These are phyloP conservation scores for Cephus rjabovi DNA, from an alignment of 2,888 invertebrate genomes.

Conservation along the genomic window DNA sequence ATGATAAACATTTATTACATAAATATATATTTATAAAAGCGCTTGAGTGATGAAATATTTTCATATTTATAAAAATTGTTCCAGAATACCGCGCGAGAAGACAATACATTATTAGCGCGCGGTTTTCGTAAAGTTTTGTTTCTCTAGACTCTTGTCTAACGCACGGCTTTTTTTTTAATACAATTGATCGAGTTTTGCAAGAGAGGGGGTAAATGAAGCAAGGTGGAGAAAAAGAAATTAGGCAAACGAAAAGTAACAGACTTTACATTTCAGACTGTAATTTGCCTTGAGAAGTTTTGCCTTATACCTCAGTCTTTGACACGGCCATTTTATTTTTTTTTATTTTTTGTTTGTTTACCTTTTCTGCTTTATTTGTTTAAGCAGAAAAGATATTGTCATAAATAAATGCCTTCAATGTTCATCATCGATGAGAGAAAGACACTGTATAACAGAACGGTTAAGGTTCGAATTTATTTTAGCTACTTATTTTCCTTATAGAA, in stretches of 20 bases:
- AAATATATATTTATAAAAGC: background rate
- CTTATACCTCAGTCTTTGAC: background rate
- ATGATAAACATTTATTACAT: background rate
- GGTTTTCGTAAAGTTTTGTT: background rate
- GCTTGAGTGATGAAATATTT: background rate
- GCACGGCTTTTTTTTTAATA: background rate
- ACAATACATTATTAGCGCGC: background rate
- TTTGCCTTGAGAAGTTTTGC: background rate
- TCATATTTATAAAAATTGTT: background rate
- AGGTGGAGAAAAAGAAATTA: background rate
- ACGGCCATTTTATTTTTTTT: background rate
- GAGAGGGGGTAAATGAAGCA: background rate
- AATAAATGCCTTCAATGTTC: background rate
- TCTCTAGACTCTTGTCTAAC: background rate
- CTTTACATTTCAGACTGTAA: background rate
- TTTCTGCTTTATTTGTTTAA: background rate
- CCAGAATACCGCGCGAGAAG: background rate
- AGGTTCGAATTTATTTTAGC: background rate
- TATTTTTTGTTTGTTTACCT: background rate
- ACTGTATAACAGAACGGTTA: background rate
- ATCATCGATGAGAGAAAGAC: background rate
- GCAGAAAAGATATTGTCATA: background rate
- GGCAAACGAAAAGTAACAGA: background rate
- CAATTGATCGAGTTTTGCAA: background rate
- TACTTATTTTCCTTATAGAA: background rate